Evolutionary conservation across 2,113 vertebrate genomes (phyloP).

Genomic region (Theristicus caerulescens): DNA sequence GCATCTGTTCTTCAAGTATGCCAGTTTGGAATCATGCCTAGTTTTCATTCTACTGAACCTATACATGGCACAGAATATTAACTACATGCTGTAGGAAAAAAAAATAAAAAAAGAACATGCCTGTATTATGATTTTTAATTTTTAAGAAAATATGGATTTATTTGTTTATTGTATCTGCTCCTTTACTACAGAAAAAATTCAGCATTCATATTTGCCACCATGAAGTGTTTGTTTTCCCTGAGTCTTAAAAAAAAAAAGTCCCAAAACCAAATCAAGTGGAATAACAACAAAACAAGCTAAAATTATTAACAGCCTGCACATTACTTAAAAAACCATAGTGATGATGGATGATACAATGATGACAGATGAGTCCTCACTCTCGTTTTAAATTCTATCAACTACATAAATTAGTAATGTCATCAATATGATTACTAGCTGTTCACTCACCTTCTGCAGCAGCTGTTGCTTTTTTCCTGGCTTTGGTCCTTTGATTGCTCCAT

Average conservation of each 20-base stretch:
- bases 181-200: neutral
- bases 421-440: constrained; percentile 44
- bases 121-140: neutral
- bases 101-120: rapidly evolving
- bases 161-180: neutral
- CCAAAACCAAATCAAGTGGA: neutral
- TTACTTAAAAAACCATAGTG: neutral
- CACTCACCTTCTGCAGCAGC: constrained; percentile 28
- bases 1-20: neutral
- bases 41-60: neutral
- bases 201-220: neutral
- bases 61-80: neutral
- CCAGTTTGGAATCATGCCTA: neutral
- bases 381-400: constrained; percentile 42
- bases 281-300: neutral
- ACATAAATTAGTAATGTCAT: constrained; percentile 50
- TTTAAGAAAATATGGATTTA: neutral
- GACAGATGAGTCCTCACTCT: constrained; percentile 32
- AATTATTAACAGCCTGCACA: neutral
- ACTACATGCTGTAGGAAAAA: rapidly evolving
- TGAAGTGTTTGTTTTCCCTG: neutral
- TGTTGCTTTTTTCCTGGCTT: constrained; percentile 30
- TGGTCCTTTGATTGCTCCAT: neutral
- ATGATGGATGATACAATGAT: constrained; percentile 26
- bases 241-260: neutral